Base-by-base conservation (phyloP, 1,140 invertebrate species). In the Scaptodrosophila lebanonensis region DNA sequence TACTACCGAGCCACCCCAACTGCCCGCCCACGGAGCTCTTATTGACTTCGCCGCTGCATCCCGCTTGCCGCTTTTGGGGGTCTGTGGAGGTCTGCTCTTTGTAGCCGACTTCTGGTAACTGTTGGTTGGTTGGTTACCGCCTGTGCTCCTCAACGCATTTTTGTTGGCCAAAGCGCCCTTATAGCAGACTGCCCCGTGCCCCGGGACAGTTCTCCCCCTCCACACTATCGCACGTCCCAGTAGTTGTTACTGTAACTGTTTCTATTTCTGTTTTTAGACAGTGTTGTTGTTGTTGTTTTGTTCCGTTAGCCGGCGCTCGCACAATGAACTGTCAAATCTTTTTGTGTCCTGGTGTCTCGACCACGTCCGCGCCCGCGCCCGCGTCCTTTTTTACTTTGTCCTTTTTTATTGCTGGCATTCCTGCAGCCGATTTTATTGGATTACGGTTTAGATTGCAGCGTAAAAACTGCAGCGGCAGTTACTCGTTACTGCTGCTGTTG, bases 351-450 rank as follows among this genome's bases (percentile, higher is more conserved):
- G 36, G 42, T 60, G 22, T 65, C 32, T 18, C 35, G 13, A 4
- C 6, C 1, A 16, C 30, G 9, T n/a, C n/a, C n/a, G n/a, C n/a
- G n/a, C n/a, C n/a, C n/a, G n/a, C n/a, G n/a, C n/a, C n/a, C n/a
- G n/a, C n/a, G n/a, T n/a, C n/a, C n/a, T 33, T 33, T 33, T 13
- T 9, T 13, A 5, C 6, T 8, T 8, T n/a, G 2, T 2, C 8
- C 8, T 33, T n/a, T 11, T 9, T 33, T 33, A 3, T 33, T 9
- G 5, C 12, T n/a, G 16, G 45, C 54, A 82, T 82, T 73, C 75
- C 75, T 79, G 49, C 65, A 82, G 73, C 73, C 68, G 66, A 82
- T 79, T 82, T 79, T 79, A 79, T 79, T 79, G 73, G 73, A 79
- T 79, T 79, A 82, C 69, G 73, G 75, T 79, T 79, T 79, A 73